These are phyloP conservation scores for Vanessa cardui DNA, from an alignment of 2,888 invertebrate genomes.

Conservation along the genomic window DNA sequence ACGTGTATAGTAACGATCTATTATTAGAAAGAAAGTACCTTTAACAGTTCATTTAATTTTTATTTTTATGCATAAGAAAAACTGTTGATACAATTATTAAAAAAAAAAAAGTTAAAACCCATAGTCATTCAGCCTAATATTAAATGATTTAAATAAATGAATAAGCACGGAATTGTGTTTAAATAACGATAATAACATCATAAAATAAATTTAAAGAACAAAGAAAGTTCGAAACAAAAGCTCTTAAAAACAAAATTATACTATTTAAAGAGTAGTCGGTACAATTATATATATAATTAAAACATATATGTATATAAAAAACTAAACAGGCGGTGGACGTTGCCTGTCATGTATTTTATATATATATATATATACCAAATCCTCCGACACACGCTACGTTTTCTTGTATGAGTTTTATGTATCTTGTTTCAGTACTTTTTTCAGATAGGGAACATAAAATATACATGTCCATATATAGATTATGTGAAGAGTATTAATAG, in stretches of 20 bases:
- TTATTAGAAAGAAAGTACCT: not conserved
- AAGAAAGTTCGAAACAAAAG: conserved; percentile 39
- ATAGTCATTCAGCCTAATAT: not conserved
- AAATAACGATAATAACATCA: conserved; percentile 11
- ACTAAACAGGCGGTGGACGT: not conserved
- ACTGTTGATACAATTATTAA: too few species aligned
- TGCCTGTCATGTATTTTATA: too few species aligned
- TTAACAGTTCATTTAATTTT: not conserved
- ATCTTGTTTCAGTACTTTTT: too few species aligned
- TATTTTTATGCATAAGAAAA: not conserved
- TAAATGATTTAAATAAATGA: not conserved
- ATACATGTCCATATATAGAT: too few species aligned
- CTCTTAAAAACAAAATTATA: conserved; percentile 32
- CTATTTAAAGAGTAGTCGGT: not conserved
- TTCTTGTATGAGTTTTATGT: too few species aligned
- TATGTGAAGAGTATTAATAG: too few species aligned
- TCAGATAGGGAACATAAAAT: too few species aligned
- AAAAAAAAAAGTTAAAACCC: too few species aligned
- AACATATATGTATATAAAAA: too few species aligned
- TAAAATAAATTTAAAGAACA: conserved; percentile 26
- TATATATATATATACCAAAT: too few species aligned
- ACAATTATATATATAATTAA: not conserved
- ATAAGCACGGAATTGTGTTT: not conserved
- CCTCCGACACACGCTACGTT: too few species aligned
- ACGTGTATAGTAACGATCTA: conserved; percentile 11